Conservation (phyloP, 2,797 vertebrate genomes). For the Pseudochirops corinnae region DNA sequence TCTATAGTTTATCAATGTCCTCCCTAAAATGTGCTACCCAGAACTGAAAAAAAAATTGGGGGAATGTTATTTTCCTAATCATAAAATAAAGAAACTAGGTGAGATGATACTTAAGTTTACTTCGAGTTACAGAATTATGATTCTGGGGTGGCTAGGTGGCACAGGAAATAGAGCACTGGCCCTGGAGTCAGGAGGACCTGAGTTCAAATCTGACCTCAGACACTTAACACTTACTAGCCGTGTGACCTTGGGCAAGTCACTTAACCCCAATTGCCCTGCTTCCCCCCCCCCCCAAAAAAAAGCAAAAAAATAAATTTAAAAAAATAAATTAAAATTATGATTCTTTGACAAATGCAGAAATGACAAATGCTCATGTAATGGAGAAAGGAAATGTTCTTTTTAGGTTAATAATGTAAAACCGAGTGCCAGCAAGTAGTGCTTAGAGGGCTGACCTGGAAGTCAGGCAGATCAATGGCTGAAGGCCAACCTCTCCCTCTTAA, state of each 20-base stretch:
- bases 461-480: neutral
- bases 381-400: conserved; percentile 20
- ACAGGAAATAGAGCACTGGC: too few relatives aligned
- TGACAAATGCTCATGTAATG: neutral
- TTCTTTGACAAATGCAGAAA: neutral
- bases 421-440: neutral
- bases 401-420: neutral
- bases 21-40: neutral
- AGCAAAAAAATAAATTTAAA: too few relatives aligned
- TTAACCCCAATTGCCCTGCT: too few relatives aligned
- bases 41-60: neutral
- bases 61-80: neutral
- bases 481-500: neutral
- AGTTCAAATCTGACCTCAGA: too few relatives aligned
- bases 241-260: too few relatives aligned
- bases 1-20: neutral
- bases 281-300: too few relatives aligned
- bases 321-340: neutral
- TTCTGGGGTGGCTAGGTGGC: too few relatives aligned
- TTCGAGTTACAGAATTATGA: conserved; percentile 25
- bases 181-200: too few relatives aligned
- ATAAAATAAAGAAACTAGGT: neutral
- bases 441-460: neutral
- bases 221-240: too few relatives aligned
- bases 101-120: neutral